These are phyloP conservation scores for Lophius americanus DNA, from an alignment of 2,797 vertebrate species.

Conservation along the genomic window DNA sequence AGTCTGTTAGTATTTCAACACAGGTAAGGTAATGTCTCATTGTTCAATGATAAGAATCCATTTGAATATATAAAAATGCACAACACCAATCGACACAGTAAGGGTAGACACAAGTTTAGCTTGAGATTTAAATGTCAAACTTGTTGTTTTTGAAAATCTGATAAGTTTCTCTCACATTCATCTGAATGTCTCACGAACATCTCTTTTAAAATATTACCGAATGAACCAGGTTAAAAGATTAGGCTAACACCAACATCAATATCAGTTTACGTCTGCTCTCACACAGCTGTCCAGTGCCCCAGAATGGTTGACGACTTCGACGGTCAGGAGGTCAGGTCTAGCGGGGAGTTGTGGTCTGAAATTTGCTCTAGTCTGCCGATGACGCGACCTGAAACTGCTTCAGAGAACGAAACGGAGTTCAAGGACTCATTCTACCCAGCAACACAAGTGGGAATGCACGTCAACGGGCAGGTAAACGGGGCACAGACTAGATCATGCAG, in stretches of 20 bases:
- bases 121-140: neutral
- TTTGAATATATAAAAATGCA: neutral
- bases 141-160: neutral
- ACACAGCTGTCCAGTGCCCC: neutral
- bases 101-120: neutral
- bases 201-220: neutral
- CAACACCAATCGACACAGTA: neutral
- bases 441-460: slow-evolving; percentile 32
- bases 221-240: neutral
- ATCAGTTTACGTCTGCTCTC: slow-evolving; percentile 14
- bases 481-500: slow-evolving; percentile 13
- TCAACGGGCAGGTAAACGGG: slow-evolving; percentile 59
- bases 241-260: no score
- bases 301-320: slow-evolving; percentile 89
- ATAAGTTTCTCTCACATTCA: neutral
- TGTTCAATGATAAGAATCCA: neutral
- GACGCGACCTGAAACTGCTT: slow-evolving; percentile 49
- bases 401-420: slow-evolving; percentile 75
- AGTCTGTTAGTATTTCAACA: neutral
- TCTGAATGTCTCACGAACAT: neutral
- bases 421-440: slow-evolving; percentile 87
- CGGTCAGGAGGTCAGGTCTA: slow-evolving; percentile 73
- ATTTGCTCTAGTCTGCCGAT: slow-evolving; percentile 89
- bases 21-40: slow-evolving; percentile 46
- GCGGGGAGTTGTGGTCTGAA: slow-evolving; percentile 92